A percentile compares a stretch with the other conserved stretches of the same genome.
These are phyloP conservation scores for Dinocampus coccinellae DNA, from an alignment of 2,888 invertebrate genomes.

Conservation along the genomic window DNA sequence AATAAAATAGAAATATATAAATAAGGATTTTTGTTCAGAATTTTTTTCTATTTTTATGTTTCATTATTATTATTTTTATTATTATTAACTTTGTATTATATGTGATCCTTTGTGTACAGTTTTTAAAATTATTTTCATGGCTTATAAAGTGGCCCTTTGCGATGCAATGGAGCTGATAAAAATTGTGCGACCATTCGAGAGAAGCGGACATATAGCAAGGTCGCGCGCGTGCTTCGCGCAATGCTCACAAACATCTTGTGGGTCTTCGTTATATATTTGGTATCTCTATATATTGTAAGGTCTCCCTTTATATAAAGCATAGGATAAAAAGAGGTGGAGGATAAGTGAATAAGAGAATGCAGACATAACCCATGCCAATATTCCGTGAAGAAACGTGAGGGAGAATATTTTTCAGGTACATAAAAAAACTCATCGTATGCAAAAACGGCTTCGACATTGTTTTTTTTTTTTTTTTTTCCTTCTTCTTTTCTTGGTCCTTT, in stretches of 20 bases:
- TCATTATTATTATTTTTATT: too few relatives aligned
- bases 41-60: not conserved
- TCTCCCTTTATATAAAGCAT: constrained; percentile 47
- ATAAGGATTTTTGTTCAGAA: constrained; percentile 12
- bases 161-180: constrained; percentile 29
- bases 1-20: constrained; percentile 13
- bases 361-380: constrained; percentile 56
- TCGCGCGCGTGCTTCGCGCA: constrained; percentile 4
- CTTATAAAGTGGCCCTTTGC: constrained; percentile 27
- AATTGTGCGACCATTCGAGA: constrained; percentile 31
- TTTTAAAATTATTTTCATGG: constrained; percentile 5
- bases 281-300: constrained; percentile 58
- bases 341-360: not conserved
- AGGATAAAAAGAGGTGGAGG: not conserved
- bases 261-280: constrained; percentile 55
- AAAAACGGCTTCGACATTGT: constrained; percentile 8
- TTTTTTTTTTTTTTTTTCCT: not conserved
- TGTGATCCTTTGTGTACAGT: not conserved
- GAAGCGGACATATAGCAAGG: constrained; percentile 24
- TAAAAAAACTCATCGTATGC: constrained; percentile 15
- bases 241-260: constrained; percentile 50
- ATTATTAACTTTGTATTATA: too few relatives aligned
- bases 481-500: not conserved
- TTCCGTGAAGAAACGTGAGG: constrained; percentile 41
- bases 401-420: not conserved